A percentile compares a stretch with the other conserved stretches of the same genome.
These are phyloP conservation scores for Sialis lutaria DNA, from an alignment of 2,888 invertebrate genomes.

Conservation along the genomic window DNA sequence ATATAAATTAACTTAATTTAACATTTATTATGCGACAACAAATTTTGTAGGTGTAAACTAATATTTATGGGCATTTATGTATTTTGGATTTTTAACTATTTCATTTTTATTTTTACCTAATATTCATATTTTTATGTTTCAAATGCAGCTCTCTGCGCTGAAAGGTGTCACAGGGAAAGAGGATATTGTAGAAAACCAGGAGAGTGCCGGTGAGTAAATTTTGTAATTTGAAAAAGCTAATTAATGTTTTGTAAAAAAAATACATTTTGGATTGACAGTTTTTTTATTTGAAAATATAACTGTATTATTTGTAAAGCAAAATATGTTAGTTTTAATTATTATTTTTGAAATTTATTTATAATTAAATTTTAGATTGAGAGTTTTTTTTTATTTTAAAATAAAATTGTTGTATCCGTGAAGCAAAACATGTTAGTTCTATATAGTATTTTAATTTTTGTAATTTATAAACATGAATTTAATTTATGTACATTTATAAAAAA, in stretches of 20 bases:
- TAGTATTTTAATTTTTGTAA: no score
- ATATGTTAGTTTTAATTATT: neutral
- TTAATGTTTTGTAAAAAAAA: no score
- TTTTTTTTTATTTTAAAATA: no score
- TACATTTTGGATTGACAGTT: no score
- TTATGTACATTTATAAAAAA: no score
- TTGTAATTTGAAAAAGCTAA: neutral
- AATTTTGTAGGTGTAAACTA: neutral
- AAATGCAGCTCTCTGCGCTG: constrained; percentile 60
- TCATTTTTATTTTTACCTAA: constrained; percentile 1
- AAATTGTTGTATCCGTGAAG: no score
- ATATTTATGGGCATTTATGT: neutral
- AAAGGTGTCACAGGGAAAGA: constrained; percentile 65
- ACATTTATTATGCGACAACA: no score
- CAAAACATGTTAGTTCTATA: no score
- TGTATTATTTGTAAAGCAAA: neutral
- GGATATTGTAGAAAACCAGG: constrained; percentile 70
- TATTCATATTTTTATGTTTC: constrained; percentile 8
- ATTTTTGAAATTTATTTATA: neutral
- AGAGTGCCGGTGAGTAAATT: constrained; percentile 47
- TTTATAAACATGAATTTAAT: no score
- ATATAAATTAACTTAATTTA: no score
- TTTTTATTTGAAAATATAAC: no score
- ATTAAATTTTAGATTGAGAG: neutral
- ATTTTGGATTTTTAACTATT: neutral